Conservation (phyloP, 2,888 invertebrate species). For the Cataglyphis livida region DNA sequence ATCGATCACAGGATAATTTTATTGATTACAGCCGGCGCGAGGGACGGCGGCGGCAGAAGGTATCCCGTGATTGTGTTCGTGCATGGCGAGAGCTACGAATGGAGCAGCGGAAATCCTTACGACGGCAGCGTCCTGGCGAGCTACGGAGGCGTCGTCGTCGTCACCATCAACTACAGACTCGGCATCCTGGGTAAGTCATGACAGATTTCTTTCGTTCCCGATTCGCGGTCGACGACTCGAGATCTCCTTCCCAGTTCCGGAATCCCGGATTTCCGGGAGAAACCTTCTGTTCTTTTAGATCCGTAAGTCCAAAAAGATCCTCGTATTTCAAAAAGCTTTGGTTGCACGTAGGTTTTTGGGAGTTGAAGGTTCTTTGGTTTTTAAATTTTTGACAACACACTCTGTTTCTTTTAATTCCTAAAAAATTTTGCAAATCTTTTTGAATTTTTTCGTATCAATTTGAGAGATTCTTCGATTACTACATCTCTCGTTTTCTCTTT, state of each 20-base stretch:
- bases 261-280: constrained; percentile 22
- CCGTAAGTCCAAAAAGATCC: not conserved
- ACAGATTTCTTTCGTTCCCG: constrained; percentile 15
- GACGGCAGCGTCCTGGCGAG: constrained; percentile 98
- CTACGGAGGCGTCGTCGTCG: constrained; percentile 95
- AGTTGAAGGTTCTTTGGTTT: not conserved
- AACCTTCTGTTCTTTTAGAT: constrained; percentile 13
- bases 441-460: too few relatives aligned
- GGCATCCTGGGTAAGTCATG: constrained; percentile 91
- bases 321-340: not conserved
- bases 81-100: constrained; percentile 98
- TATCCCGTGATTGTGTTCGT: constrained; percentile 98
- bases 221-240: not conserved
- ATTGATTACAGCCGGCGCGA: constrained; percentile 88
- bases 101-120: constrained; percentile 99
- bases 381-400: not conserved
- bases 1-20: constrained; percentile 80
- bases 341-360: not conserved
- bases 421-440: too few relatives aligned
- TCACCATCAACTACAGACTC: constrained; percentile 94
- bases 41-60: constrained; percentile 87
- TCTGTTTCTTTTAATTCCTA: not conserved
- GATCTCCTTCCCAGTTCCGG: not conserved
- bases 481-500: not conserved
- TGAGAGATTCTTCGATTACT: not conserved